A percentile compares a stretch with the other conserved stretches of the same genome.
Evolutionary conservation across 2,113 vertebrate species (phyloP).

Genomic region (Hiodon tergisus): DNA sequence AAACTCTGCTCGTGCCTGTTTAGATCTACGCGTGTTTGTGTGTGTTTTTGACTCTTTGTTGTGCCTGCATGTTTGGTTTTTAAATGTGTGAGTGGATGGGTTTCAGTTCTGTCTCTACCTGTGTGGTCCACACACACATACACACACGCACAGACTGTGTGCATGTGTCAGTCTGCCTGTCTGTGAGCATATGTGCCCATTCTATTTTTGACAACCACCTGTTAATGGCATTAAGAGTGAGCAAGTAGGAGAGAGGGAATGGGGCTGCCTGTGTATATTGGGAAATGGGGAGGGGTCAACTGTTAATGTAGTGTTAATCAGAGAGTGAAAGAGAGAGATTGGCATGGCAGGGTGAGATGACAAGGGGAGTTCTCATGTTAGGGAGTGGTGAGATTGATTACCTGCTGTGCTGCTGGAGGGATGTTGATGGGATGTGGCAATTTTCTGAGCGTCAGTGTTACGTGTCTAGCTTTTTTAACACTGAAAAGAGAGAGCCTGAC

Average conservation of each 20-base stretch:
- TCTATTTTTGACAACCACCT: slow-evolving; percentile 71
- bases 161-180: slow-evolving; percentile 4
- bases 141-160: neutral
- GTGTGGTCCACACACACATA: neutral
- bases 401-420: neutral
- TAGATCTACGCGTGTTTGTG: neutral
- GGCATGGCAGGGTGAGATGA: neutral
- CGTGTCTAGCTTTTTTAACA: neutral
- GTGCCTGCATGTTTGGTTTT: neutral
- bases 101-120: neutral
- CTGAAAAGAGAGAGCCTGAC: neutral
- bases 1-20: no score
- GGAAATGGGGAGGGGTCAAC: slow-evolving; percentile 8
- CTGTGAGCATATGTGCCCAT: slow-evolving; percentile 18
- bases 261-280: neutral
- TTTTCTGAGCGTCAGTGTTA: neutral
- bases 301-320: slow-evolving; percentile 5
- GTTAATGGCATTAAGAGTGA: slow-evolving; percentile 64
- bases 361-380: neutral
- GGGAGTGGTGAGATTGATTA: neutral
- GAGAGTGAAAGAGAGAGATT: neutral
- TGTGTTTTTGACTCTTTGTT: neutral
- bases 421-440: neutral
- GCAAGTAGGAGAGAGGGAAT: neutral
- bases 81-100: slow-evolving; percentile 10